phyloP scores from a whole-genome alignment of 1,140 invertebrate species.

The Lucilia cuprina region DNA sequence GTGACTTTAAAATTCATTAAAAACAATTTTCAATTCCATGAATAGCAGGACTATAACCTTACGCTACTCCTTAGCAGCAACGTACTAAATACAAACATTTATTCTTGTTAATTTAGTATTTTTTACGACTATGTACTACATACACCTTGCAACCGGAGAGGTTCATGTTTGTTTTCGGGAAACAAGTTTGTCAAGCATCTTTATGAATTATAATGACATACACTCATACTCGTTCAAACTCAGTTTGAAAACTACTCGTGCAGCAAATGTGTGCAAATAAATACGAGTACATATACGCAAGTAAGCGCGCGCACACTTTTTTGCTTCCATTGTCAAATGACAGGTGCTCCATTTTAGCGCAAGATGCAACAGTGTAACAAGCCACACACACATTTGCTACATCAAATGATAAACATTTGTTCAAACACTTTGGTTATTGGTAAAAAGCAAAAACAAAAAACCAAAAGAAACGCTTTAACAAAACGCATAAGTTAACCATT shows the following conservation, averaged over 20 bases:
- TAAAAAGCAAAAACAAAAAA: conserved; percentile 9
- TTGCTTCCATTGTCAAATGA: conserved; percentile 22
- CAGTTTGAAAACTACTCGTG: not conserved
- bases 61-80: not conserved
- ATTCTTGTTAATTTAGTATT: not conserved
- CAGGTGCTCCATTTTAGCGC: conserved; percentile 17
- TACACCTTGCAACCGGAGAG: conserved; percentile 4
- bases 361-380: conserved; percentile 3
- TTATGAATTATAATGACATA: conserved; percentile 19
- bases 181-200: conserved; percentile 30
- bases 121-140: not conserved
- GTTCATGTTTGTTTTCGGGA: not conserved
- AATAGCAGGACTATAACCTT: conserved; percentile 11
- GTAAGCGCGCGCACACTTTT: conserved; percentile 1
- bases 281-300: not conserved
- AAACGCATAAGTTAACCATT: not conserved
- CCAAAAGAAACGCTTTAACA: not conserved
- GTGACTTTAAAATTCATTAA: conserved; percentile 9
- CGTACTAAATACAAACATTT: not conserved
- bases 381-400: not conserved
- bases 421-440: not conserved
- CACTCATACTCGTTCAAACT: not conserved
- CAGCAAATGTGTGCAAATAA: not conserved
- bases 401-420: conserved; percentile 25
- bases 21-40: conserved; percentile 15